These are phyloP conservation scores for Poecilia picta DNA, from an alignment of 2,797 vertebrate species.

Conservation along the genomic window DNA sequence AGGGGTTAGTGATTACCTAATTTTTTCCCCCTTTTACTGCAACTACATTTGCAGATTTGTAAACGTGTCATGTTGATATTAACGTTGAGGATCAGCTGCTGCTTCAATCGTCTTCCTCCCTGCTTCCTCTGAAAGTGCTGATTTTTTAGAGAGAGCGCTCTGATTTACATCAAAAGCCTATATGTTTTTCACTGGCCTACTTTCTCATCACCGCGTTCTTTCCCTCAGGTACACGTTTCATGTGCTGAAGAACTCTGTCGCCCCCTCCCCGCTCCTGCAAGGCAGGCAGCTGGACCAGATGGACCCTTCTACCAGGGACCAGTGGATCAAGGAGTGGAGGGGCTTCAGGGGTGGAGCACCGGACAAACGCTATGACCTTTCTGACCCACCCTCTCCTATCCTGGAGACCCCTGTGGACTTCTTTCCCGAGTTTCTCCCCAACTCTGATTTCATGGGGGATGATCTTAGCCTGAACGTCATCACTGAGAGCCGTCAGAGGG, in stretches of 20 bases:
- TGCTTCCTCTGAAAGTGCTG: constrained; percentile 60
- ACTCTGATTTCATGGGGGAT: constrained; percentile 35
- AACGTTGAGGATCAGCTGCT: constrained; percentile 51
- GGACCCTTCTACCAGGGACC: constrained; percentile 71
- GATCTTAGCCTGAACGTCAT: constrained; percentile 56
- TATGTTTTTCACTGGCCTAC: constrained; percentile 82
- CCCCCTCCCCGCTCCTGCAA: constrained; percentile 78
- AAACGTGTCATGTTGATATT: constrained; percentile 47
- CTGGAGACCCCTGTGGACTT: constrained; percentile 37
- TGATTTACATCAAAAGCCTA: constrained; percentile 81
- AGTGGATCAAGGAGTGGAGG: constrained; percentile 84
- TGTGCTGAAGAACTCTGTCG: constrained; percentile 85
- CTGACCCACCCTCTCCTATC: constrained; percentile 50
- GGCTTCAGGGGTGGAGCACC: constrained; percentile 58
- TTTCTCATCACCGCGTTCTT: constrained; percentile 73
- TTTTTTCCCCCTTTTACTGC: neutral
- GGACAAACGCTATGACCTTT: constrained; percentile 47
- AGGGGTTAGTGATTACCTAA: no score
- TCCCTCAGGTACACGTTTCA: constrained; percentile 87
- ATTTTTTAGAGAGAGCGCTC: constrained; percentile 72
- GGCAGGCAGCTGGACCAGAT: constrained; percentile 86
- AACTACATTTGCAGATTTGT: constrained; percentile 32
- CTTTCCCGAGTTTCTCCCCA: constrained; percentile 10
- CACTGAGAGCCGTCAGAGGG: constrained; percentile 25
- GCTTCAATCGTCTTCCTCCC: constrained; percentile 41